phyloP scores from a whole-genome alignment of 2,888 invertebrate species.

The Leucophora obtusa region DNA sequence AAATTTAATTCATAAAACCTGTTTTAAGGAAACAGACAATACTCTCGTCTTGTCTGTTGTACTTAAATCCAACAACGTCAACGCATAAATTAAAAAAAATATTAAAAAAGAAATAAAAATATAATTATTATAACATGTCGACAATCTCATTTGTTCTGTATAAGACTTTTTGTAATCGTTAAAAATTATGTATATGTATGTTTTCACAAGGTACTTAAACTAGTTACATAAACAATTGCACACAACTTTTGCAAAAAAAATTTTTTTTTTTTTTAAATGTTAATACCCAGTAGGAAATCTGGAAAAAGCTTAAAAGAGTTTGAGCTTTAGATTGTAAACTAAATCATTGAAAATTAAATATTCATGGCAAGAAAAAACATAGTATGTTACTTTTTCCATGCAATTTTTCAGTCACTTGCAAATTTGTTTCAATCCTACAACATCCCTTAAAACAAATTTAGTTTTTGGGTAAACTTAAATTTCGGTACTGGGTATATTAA shows the following conservation, averaged over 20 bases:
- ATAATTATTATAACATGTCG: conserved; percentile 21
- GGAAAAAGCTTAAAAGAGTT: no score
- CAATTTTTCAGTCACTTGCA: no score
- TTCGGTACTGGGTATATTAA: no score
- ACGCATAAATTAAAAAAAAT: background rate
- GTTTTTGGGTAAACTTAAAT: no score
- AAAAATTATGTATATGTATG: conserved; percentile 20
- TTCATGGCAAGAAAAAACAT: no score
- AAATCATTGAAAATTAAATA: no score
- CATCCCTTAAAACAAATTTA: no score
- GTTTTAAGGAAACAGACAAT: background rate
- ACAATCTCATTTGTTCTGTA: conserved; percentile 20
- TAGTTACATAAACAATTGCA: conserved; percentile 38
- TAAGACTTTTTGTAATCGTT: conserved; percentile 26
- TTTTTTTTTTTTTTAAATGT: no score
- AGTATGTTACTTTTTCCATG: no score
- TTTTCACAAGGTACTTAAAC: conserved; percentile 46
- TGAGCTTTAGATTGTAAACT: no score
- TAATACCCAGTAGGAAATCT: no score
- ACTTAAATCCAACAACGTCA: background rate
- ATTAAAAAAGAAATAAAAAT: background rate
- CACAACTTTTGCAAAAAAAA: conserved; percentile 14
- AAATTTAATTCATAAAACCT: background rate
- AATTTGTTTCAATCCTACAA: no score
- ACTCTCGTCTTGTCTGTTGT: background rate